Evolutionary conservation across 2,888 invertebrate genomes (phyloP).

Genomic region (Nephrotoma guestfalica): DNA sequence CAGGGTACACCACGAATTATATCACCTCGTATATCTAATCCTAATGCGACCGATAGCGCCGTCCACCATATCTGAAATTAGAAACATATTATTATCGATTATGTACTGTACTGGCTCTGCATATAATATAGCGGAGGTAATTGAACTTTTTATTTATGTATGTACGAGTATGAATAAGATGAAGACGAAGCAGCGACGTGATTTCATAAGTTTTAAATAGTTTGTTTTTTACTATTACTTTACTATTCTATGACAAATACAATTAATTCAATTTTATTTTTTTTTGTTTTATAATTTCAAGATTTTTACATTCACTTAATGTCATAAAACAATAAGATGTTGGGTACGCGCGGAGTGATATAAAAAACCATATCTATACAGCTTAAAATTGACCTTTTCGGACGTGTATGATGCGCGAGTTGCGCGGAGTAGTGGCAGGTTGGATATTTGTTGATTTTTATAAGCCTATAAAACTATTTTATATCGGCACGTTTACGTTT

Average conservation of each 20-base stretch:
- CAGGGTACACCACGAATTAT: slow-evolving; percentile 80
- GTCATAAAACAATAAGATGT: neutral
- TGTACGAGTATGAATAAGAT: neutral
- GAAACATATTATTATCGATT: slow-evolving; percentile 9
- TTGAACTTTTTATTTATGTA: neutral
- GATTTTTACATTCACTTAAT: neutral
- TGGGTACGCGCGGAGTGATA: neutral
- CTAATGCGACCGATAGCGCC: slow-evolving; percentile 71
- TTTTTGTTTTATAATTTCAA: neutral
- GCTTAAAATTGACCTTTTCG: neutral
- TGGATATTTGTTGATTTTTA: neutral
- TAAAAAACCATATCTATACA: neutral
- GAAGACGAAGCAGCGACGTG: neutral
- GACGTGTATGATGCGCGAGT: neutral
- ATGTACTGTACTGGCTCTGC: neutral
- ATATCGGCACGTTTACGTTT: neutral
- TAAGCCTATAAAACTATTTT: neutral
- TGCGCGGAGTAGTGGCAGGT: neutral
- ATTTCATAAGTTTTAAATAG: neutral
- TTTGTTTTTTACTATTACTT: neutral
- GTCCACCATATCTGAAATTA: slow-evolving; percentile 74
- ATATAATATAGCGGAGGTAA: neutral
- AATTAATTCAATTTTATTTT: neutral
- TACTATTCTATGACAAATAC: neutral
- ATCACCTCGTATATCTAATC: slow-evolving; percentile 75